Evolutionary conservation across 92 coral and sea anemone genomes (phyloP).

Genomic region (Diadumene lineata): DNA sequence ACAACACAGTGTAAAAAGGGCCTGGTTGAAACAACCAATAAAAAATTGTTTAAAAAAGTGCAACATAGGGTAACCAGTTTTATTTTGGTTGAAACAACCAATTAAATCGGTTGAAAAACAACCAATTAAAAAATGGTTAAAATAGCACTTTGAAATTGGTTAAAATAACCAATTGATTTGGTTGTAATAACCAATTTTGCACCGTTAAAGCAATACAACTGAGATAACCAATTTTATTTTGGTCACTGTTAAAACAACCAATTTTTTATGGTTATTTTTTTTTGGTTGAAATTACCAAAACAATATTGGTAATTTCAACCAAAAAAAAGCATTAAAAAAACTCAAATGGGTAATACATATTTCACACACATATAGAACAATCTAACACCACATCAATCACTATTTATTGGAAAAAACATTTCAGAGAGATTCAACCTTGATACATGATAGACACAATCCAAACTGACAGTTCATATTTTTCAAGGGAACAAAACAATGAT

Average conservation of each 20-base stretch:
- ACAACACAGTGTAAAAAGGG: neutral
- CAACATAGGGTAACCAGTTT: slow-evolving; percentile 10
- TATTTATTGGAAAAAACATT: too few species aligned
- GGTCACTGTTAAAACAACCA: neutral
- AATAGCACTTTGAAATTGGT: neutral
- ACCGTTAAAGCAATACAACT: neutral
- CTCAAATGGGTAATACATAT: neutral
- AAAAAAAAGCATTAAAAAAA: too few species aligned
- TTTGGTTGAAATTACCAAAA: neutral
- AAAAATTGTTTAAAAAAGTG: neutral
- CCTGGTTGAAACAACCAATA: slow-evolving; percentile 16
- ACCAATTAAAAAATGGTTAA: too few species aligned
- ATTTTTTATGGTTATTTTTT: too few species aligned
- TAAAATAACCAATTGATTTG: neutral
- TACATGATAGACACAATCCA: too few species aligned
- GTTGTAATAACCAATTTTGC: neutral
- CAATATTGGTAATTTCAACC: neutral
- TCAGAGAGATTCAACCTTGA: too few species aligned
- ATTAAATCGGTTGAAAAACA: slow-evolving; percentile 2
- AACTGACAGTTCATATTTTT: too few species aligned
- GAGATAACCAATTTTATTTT: neutral
- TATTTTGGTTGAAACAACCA: neutral
- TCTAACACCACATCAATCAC: too few species aligned
- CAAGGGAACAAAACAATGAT: too few species aligned
- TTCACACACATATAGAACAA: neutral